Evolutionary conservation across 2,797 vertebrate species (phyloP).

Genomic region (Ctenopoma multispine): DNA sequence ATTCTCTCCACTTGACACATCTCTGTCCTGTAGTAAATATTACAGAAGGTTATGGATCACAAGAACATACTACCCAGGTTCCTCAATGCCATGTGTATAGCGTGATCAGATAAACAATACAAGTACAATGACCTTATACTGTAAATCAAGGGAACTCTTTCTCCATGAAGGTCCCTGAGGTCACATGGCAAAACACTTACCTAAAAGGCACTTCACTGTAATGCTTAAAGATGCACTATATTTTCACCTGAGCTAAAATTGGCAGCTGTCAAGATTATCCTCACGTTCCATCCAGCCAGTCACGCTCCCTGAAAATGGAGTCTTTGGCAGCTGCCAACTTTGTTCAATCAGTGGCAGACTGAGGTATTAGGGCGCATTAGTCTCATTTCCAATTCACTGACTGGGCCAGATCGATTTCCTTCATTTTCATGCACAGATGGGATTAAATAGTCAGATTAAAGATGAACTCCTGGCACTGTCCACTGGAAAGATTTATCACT

Average conservation of each 20-base stretch:
- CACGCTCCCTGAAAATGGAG: slow-evolving; percentile 67
- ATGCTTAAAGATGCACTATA: slow-evolving; percentile 33
- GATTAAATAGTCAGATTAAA: slow-evolving; percentile 79
- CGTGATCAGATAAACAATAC: slow-evolving; percentile 50
- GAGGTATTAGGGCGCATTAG: slow-evolving; percentile 71
- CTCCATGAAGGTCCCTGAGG: slow-evolving; percentile 47
- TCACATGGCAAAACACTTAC: slow-evolving; percentile 43
- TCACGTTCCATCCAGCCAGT: slow-evolving; percentile 50
- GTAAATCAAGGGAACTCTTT: slow-evolving; percentile 50
- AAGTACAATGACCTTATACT: slow-evolving; percentile 28
- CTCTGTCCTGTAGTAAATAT: slow-evolving; percentile 3
- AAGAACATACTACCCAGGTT: slow-evolving; percentile 1
- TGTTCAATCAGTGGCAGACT: slow-evolving; percentile 63
- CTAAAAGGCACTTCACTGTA: slow-evolving; percentile 17
- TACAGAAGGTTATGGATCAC: slow-evolving; percentile 8
- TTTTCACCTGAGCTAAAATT: slow-evolving; percentile 61
- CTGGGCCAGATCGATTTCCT: slow-evolving; percentile 66
- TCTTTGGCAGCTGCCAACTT: slow-evolving; percentile 67
- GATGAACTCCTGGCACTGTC: slow-evolving; percentile 66
- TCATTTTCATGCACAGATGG: slow-evolving; percentile 71
- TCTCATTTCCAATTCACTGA: slow-evolving; percentile 78
- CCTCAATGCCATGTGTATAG: slow-evolving; percentile 26
- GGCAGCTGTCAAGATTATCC: slow-evolving; percentile 59
- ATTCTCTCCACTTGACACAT: not conserved
- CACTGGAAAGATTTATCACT: slow-evolving; percentile 47